These are phyloP conservation scores for Tyto alba DNA, from an alignment of 2,113 vertebrate species.

Conservation along the genomic window DNA sequence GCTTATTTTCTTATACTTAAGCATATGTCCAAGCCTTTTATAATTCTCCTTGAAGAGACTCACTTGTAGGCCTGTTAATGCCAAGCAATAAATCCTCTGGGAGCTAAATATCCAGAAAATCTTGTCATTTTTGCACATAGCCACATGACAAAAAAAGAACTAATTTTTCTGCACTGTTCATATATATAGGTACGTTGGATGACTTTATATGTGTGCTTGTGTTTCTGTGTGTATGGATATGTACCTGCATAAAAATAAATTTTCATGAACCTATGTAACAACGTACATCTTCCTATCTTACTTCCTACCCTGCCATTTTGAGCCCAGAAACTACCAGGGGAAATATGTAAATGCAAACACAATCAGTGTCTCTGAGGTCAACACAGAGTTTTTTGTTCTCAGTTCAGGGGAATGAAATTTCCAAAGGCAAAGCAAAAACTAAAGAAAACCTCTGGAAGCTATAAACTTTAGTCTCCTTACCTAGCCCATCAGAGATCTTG, in stretches of 20 bases:
- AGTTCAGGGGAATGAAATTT: background rate
- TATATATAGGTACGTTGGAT: background rate
- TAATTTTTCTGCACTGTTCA: background rate
- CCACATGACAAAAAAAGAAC: background rate
- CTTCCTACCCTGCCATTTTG: background rate
- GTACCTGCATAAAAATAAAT: background rate
- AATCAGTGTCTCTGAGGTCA: background rate
- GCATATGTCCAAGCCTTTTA: background rate
- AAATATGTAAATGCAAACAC: background rate
- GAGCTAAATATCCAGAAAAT: background rate
- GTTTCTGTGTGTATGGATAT: background rate
- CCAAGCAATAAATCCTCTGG: background rate
- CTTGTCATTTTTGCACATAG: background rate
- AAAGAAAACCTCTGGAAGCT: background rate
- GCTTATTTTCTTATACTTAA: background rate
- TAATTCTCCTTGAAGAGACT: background rate
- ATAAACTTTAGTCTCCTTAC: background rate
- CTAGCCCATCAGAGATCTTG: background rate
- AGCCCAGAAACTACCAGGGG: background rate
- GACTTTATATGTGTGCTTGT: rapidly evolving
- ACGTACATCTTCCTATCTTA: background rate
- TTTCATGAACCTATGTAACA: background rate
- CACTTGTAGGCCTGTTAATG: background rate
- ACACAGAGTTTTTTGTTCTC: background rate
- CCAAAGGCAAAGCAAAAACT: background rate